Evolutionary conservation across 2,797 vertebrate species (phyloP), one percentile per base, ranked within the genome.

Genomic region (Thalassophryne amazonica): DNA sequence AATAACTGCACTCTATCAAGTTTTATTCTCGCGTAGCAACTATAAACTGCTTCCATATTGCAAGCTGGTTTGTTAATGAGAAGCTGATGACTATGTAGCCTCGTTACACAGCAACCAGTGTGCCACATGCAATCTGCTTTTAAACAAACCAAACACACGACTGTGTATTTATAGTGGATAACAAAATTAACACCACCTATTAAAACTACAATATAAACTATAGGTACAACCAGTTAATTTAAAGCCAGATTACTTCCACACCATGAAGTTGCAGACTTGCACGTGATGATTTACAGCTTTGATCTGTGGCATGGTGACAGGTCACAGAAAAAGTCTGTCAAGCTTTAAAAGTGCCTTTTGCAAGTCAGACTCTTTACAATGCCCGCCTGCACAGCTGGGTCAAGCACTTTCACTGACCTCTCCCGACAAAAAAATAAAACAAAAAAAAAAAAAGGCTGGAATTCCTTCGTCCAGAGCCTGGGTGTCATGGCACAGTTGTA

Each of bases 391-490:
- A 78, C 73, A 69, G 78, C 65, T 47, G n/a, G 75, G 83, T 88
- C 83, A 85, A 86, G 83, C 72, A 85, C 76, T 66, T 85, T 76
- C 34, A 9, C 53, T 78, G 77, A 86, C 69, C 84, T 61, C 60
- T 37, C 13, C 23, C 38, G 51, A 81, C 60, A 76, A 65, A 29
- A 30, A 68, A 60, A 29, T 6, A 22, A 72, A 69, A 69, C n/a
- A n/a, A 73, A 72, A 22, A 22, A 7, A 12, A 2, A 33, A 22
- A 73, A 40, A 49, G 60, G 48, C 47, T 29, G 15, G 59, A 59
- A 83, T 76, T 81, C 66, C 57, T 68, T 54, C 20, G 43, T 25
- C 36, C 46, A 33, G 63, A 6, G 34, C 22, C 40, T 12, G 35
- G 65, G 45, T 46, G 55, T 48, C 73, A 68, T 55, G 65, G 55